Conservation (phyloP, 2,888 invertebrate genomes). For the Cordylochernes scorpioides region DNA sequence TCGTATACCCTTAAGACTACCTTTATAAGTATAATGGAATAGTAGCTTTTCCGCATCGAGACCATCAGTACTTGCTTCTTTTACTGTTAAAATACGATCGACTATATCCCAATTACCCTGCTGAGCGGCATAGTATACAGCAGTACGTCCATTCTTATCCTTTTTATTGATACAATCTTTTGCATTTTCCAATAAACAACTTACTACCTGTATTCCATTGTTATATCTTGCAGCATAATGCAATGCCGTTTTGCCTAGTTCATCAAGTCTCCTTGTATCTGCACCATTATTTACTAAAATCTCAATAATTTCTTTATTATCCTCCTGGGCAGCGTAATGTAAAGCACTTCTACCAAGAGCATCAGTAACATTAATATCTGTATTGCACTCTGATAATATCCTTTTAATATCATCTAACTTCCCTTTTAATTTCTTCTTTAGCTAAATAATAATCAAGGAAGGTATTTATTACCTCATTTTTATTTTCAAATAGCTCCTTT, state of each 20-base stretch:
- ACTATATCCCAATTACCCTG: neutral
- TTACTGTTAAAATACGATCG: neutral
- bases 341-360: neutral
- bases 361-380: neutral
- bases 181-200: neutral
- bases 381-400: too few relatives aligned
- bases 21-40: too few relatives aligned
- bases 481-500: neutral
- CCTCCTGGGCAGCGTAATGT: slow-evolving; percentile 2
- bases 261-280: too few relatives aligned
- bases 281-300: too few relatives aligned
- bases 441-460: too few relatives aligned
- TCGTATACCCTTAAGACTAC: too few relatives aligned
- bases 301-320: too few relatives aligned
- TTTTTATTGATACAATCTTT: neutral
- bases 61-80: too few relatives aligned
- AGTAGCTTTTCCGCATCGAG: too few relatives aligned
- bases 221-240: slow-evolving; percentile 1
- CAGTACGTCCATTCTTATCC: slow-evolving; percentile 1
- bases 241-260: too few relatives aligned
- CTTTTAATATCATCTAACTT: too few relatives aligned
- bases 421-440: too few relatives aligned
- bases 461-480: neutral
- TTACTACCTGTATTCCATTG: neutral
- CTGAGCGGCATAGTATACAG: slow-evolving; percentile 1